A percentile compares a stretch with the other conserved stretches of the same genome.
These are phyloP conservation scores for Pyxicephalus adspersus DNA, from an alignment of 2,113 vertebrate species.

Conservation along the genomic window DNA sequence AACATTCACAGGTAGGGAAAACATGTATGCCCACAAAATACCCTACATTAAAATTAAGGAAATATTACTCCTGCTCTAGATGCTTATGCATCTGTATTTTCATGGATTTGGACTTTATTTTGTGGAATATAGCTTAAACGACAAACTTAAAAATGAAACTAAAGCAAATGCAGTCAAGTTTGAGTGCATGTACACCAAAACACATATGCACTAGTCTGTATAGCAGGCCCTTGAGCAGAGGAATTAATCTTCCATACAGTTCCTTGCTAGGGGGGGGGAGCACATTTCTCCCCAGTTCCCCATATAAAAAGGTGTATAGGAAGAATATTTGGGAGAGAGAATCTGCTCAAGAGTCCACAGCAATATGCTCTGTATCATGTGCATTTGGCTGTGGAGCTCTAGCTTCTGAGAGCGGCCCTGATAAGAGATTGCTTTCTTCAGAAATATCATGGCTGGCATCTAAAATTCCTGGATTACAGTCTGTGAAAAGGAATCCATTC, in stretches of 20 bases:
- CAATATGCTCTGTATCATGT: neutral
- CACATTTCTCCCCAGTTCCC: neutral
- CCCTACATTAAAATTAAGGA: neutral
- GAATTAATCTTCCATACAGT: neutral
- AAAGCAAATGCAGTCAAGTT: neutral
- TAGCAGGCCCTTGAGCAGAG: constrained; percentile 11
- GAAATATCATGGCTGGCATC: neutral
- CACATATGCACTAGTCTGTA: constrained; percentile 17
- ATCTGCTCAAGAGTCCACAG: constrained; percentile 24
- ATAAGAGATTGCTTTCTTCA: constrained; percentile 16
- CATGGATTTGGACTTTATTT: neutral
- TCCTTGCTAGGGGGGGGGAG: constrained; percentile 1
- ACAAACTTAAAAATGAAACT: neutral
- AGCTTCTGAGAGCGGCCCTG: neutral
- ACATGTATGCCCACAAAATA: constrained; percentile 8
- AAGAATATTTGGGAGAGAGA: neutral
- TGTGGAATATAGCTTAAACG: neutral
- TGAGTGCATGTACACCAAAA: constrained; percentile 16
- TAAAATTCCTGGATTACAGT: constrained; percentile 19
- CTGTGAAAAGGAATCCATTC: neutral
- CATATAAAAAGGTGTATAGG: neutral
- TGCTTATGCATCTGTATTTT: neutral
- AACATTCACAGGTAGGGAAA: neutral
- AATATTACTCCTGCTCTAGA: neutral
- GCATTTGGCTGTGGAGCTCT: constrained; percentile 10